phyloP scores from a whole-genome alignment of 2,888 invertebrate genomes.

The Sinopyrophorus schimmeli region DNA sequence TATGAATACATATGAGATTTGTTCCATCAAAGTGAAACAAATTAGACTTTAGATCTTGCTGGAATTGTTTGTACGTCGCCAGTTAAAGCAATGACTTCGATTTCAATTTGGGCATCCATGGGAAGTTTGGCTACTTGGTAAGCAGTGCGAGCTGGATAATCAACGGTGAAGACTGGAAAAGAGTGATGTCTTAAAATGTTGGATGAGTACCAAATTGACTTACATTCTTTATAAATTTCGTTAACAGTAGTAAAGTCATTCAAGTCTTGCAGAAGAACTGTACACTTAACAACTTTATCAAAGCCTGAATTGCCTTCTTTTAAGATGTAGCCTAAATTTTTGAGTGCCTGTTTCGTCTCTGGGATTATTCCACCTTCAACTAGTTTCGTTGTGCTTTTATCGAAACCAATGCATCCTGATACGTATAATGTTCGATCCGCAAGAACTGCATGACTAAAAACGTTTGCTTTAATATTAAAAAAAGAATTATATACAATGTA shows the following conservation, averaged over 20 bases:
- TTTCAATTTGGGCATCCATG: constrained; percentile 77
- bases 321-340: constrained; percentile 77
- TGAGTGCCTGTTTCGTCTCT: constrained; percentile 76
- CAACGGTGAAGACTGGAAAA: constrained; percentile 72
- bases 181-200: constrained; percentile 3
- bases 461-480: too few relatives aligned
- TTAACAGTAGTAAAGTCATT: constrained; percentile 81
- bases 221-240: constrained; percentile 83
- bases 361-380: constrained; percentile 74
- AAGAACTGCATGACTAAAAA: constrained; percentile 81
- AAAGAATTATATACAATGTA: too few relatives aligned
- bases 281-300: constrained; percentile 81
- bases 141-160: constrained; percentile 82
- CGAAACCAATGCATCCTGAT: constrained; percentile 83
- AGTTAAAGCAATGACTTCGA: constrained; percentile 82
- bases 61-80: too few relatives aligned
- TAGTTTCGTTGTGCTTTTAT: constrained; percentile 68
- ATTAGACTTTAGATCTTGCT: too few relatives aligned
- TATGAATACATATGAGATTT: too few relatives aligned
- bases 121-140: constrained; percentile 83
- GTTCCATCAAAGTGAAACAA: too few relatives aligned
- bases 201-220: constrained; percentile 44
- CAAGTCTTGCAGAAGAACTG: constrained; percentile 77
- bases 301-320: constrained; percentile 73
- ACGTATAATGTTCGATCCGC: constrained; percentile 83